Evolutionary conservation across 64 coral and sea anemone genomes (phyloP), one percentile per base, ranked within the genome.

Genomic region (Astreopora myriophthalma): DNA sequence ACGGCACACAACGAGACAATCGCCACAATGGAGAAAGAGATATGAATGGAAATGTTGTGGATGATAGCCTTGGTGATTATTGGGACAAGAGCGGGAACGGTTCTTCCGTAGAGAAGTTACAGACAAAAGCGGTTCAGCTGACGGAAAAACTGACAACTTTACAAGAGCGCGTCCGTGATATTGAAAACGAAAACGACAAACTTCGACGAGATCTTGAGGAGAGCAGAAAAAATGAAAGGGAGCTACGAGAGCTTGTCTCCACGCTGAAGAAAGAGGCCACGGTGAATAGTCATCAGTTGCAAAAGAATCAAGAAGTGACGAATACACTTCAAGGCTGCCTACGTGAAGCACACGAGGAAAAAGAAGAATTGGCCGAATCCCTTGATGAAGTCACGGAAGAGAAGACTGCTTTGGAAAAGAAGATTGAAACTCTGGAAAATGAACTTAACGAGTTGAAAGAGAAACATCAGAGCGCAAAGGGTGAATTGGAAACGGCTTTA

Each of bases 151-250:
- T 99, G 1, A 49, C 73, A 46, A 71, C 68, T 37, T 77, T 99
- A 27, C 87, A 95, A 69, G 82, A 95, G 39, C 92, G 76, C 16
- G 68, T 99, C 1, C 17, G 44, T 86, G 91, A 83, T 10, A 46
- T 93, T 69, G 96, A 99, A 95, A 90, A 75, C 71, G 97, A 99
- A 13, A 95, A 92, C 23, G 92, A 91, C 30, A 95, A 71, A 38
- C 57, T 96, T 70, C 77, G 38, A 80, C 40, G 64, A 72, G 87
- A 85, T 19, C 76, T 90, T 14, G 69, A 93, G 6, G 87, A 85
- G 49, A 94, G 73, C 25, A 60, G 77, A 17, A 97, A 91, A 66
- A 93, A 87, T 33, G 91, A 93, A 49, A 85, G 81, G 2, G 95
- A 97, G 20, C 27, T 94, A 6, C 79, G 80, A 61, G 77, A 75